phyloP scores from a whole-genome alignment of 2,113 vertebrate species.

The Isichthys henryi region DNA sequence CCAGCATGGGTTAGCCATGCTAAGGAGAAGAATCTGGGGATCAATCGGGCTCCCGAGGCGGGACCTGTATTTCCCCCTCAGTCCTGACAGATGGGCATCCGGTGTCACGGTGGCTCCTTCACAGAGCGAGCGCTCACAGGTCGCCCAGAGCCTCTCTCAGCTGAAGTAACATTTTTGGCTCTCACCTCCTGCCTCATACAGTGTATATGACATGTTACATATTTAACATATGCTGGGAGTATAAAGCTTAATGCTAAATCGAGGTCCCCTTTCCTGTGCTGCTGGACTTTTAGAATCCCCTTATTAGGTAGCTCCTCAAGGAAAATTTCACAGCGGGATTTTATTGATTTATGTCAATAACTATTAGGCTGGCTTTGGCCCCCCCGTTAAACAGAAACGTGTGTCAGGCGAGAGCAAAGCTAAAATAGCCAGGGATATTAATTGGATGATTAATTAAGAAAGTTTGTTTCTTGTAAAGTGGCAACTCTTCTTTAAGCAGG shows the following conservation, averaged over 20 bases:
- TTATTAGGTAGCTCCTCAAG: constrained; percentile 51
- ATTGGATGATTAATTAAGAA: constrained; percentile 63
- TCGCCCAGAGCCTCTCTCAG: constrained; percentile 12
- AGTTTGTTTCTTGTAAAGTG: constrained; percentile 66
- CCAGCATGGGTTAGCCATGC: background rate
- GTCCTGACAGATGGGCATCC: constrained; percentile 45
- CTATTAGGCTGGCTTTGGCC: constrained; percentile 49
- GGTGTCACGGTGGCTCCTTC: constrained; percentile 23
- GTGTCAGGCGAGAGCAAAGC: constrained; percentile 35
- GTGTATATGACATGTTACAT: constrained; percentile 46
- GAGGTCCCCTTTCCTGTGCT: constrained; percentile 51
- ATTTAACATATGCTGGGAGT: constrained; percentile 46
- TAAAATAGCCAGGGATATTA: constrained; percentile 54
- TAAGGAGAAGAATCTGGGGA: constrained; percentile 50
- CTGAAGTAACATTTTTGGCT: constrained; percentile 24
- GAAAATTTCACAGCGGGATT: constrained; percentile 50
- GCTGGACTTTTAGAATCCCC: constrained; percentile 55
- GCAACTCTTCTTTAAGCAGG: constrained; percentile 67
- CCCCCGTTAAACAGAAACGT: constrained; percentile 45
- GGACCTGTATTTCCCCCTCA: constrained; percentile 43
- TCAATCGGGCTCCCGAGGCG: background rate
- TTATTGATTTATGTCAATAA: constrained; percentile 59
- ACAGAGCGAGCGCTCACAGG: background rate
- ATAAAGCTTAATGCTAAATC: constrained; percentile 49
- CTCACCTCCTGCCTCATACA: constrained; percentile 31